A percentile compares a stretch with the other conserved stretches of the same genome.
Conservation (phyloP, 2,113 vertebrate genomes). For the Epinephelus fuscoguttatus region DNA sequence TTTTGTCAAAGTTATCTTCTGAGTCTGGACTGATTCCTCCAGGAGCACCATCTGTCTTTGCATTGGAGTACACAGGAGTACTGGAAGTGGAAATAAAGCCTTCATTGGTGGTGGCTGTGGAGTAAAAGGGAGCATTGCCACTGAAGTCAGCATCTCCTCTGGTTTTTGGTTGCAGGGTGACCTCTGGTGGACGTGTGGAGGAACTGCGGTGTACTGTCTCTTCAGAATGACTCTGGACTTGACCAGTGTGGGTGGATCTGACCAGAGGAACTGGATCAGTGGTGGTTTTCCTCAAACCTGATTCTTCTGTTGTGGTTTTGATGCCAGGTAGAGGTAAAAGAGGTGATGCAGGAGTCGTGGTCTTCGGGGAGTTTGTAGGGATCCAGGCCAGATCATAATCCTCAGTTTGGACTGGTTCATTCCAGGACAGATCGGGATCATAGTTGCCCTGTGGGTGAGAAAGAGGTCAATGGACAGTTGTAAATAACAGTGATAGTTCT, state of each 20-base stretch:
- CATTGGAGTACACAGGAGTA: neutral
- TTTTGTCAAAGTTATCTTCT: neutral
- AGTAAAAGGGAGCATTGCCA: slow-evolving; percentile 26
- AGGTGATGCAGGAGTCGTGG: slow-evolving; percentile 28
- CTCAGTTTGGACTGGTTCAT: slow-evolving; percentile 50
- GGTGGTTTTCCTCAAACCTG: slow-evolving; percentile 21
- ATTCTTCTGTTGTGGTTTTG: slow-evolving; percentile 48
- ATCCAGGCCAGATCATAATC: slow-evolving; percentile 41
- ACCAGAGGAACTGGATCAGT: slow-evolving; percentile 14
- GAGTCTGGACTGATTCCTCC: slow-evolving; percentile 3
- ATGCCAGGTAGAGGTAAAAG: slow-evolving; percentile 33
- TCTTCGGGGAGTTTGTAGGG: slow-evolving; percentile 20
- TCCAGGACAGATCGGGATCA: slow-evolving; percentile 58
- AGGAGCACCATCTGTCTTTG: slow-evolving; percentile 7
- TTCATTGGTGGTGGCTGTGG: slow-evolving; percentile 9
- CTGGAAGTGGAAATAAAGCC: neutral
- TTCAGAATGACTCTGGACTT: slow-evolving; percentile 5
- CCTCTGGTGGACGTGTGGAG: slow-evolving; percentile 37
- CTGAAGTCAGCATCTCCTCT: slow-evolving; percentile 2
- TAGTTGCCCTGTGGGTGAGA: slow-evolving; percentile 64
- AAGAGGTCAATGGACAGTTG: neutral
- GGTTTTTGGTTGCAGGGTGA: slow-evolving; percentile 3
- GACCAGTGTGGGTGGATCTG: slow-evolving; percentile 20
- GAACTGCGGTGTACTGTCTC: slow-evolving; percentile 9
- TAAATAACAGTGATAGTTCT: neutral